Evolutionary conservation across 2,888 invertebrate species (phyloP), one percentile per base, ranked within the genome.

Genomic region (Thalpophila matura): DNA sequence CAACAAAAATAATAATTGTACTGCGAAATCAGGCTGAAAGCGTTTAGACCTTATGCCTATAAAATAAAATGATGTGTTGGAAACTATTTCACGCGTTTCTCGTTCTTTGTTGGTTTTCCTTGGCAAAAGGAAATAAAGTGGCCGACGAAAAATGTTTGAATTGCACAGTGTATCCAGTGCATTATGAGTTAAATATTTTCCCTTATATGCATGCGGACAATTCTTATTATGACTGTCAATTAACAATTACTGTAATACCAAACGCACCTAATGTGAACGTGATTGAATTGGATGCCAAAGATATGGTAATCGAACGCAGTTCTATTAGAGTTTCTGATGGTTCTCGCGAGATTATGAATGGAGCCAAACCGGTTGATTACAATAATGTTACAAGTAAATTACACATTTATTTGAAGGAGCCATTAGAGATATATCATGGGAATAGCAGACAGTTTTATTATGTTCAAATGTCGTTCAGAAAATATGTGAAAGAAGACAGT

Each of bases 101-200:
- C 5, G 70, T 83, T 60, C 33, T 86, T 24, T 62, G 84, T 46
- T 70, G 89, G 12, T 76, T 85, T 57, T 81, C 82, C 6, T 78
- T 86, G n/a, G 79, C 83, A 16, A 85, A 85, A 27, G 89, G 84
- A 10, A 84, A 86, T 60, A 75, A 87, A 27, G 73, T 89, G 14
- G 65, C 77, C 29, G 89, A 91, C 45, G 94, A 94, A 79, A 94
- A 94, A 74, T 95, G 95, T 75, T 80, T 94, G 14, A 93, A 94
- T 71, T 95, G 92, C 42, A 94, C 94, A 50, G 89, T 95, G 45
- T 95, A 95, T 68, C 95, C 95, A 60, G 86, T 93, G 64, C 92
- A 94, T 66, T 95, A 95, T 42, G 94, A 94, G 51, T 55, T 95
- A 0, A 88, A 85, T 1, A 82, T 95, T 50, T 88, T 78, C 14